Conservation (phyloP, 2,113 vertebrate genomes). For the Sphyrna mokarran region DNA sequence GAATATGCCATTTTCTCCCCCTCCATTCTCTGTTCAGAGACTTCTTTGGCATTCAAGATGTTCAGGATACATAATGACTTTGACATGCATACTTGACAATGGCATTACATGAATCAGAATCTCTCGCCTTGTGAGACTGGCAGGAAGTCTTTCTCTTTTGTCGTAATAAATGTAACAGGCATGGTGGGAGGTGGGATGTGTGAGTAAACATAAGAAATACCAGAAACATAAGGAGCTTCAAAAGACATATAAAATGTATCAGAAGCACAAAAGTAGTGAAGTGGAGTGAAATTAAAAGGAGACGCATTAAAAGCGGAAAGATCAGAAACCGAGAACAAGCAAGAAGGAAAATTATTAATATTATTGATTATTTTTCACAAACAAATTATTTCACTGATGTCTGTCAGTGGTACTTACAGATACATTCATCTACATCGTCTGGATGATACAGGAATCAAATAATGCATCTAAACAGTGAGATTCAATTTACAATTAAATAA, state of each 20-base stretch:
- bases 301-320: not conserved
- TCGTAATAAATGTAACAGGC: not conserved
- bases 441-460: not conserved
- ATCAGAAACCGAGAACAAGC: not conserved
- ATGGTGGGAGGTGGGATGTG: not conserved
- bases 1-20: not conserved
- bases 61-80: not conserved
- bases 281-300: not conserved
- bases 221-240: not conserved
- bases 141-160: not conserved
- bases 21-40: not conserved
- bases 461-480: not conserved
- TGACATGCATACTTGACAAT: not conserved
- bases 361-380: not conserved
- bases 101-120: not conserved
- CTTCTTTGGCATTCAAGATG: not conserved
- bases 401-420: not conserved
- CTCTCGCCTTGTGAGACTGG: not conserved
- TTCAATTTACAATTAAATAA: not conserved
- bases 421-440: not conserved
- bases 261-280: not conserved
- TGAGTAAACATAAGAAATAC: not conserved
- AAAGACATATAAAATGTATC: not conserved
- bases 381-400: not conserved
- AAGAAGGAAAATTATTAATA: not conserved